Percentiles rank a stretch among this genome's conserved stretches.
phyloP scores from a whole-genome alignment of 2,888 invertebrate species.

The Brachyptera risi region DNA sequence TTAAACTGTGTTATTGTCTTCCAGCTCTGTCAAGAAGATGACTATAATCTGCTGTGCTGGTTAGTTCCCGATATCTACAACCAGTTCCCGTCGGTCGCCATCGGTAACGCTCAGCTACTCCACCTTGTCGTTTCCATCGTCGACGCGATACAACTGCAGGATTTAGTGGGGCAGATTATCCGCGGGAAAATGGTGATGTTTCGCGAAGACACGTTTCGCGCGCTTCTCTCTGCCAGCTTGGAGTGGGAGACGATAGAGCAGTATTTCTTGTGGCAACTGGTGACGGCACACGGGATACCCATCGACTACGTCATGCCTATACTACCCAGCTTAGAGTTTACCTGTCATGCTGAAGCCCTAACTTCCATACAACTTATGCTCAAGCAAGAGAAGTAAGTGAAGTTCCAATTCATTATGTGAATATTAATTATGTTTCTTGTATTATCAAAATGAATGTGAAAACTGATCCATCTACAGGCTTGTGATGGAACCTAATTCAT shows the following conservation, averaged over 20 bases:
- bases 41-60: conserved; percentile 84
- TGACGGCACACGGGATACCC: conserved; percentile 90
- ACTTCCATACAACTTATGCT: conserved; percentile 86
- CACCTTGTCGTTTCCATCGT: conserved; percentile 86
- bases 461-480: too few species aligned
- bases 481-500: too few species aligned
- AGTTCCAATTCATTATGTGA: too few species aligned
- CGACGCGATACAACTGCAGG: conserved; percentile 86
- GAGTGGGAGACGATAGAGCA: conserved; percentile 98
- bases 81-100: conserved; percentile 80
- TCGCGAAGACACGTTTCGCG: conserved; percentile 61
- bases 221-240: conserved; percentile 75
- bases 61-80: conserved; percentile 89
- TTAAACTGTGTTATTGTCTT: too few species aligned
- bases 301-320: conserved; percentile 83
- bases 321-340: conserved; percentile 73
- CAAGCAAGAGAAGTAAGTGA: conserved; percentile 76
- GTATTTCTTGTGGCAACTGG: conserved; percentile 93
- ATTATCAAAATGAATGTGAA: too few species aligned
- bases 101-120: conserved; percentile 83
- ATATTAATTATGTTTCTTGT: too few species aligned
- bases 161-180: conserved; percentile 83
- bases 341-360: conserved; percentile 88
- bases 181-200: conserved; percentile 62
- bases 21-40: conserved; percentile 80